A percentile compares a stretch with the other conserved stretches of the same genome.
These are phyloP conservation scores for Pecten maximus DNA, from an alignment of 2,888 invertebrate species.

Conservation along the genomic window DNA sequence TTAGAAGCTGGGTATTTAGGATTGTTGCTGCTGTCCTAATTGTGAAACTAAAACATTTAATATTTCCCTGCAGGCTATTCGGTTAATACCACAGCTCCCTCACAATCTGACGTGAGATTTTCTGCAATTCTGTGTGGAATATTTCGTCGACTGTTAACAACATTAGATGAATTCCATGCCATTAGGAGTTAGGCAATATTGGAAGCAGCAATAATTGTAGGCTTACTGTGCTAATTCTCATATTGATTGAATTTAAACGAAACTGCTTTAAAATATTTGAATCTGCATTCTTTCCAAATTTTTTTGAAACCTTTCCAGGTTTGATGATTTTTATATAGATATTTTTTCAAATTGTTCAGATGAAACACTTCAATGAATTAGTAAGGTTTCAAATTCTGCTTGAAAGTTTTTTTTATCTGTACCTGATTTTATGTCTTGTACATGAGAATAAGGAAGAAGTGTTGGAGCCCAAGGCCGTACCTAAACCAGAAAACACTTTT, in stretches of 20 bases:
- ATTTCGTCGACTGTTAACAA: conserved; percentile 22
- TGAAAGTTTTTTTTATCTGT: neutral
- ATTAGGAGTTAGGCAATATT: conserved; percentile 19
- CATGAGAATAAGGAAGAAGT: neutral
- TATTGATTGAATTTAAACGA: conserved; percentile 32
- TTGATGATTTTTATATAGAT: neutral
- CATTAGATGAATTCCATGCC: conserved; percentile 24
- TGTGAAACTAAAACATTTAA: conserved; percentile 35
- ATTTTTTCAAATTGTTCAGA: neutral
- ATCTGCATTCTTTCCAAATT: neutral
- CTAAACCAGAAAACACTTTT: neutral
- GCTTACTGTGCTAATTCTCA: conserved; percentile 35
- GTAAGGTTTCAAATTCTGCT: neutral
- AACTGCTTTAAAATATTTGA: conserved; percentile 29
- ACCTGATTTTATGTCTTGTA: neutral
- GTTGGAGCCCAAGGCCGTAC: neutral
- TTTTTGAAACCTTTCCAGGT: neutral
- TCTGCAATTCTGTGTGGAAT: neutral
- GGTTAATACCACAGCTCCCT: neutral
- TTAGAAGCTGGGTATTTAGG: neutral
- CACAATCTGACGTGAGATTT: neutral
- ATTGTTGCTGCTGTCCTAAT: neutral
- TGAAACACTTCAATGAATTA: conserved; percentile 2
- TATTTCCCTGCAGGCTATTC: conserved; percentile 4
- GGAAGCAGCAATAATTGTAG: conserved; percentile 18